Evolutionary conservation across 2,888 invertebrate genomes (phyloP), one percentile per base, ranked within the genome.

Genomic region (Ormia ochracea): DNA sequence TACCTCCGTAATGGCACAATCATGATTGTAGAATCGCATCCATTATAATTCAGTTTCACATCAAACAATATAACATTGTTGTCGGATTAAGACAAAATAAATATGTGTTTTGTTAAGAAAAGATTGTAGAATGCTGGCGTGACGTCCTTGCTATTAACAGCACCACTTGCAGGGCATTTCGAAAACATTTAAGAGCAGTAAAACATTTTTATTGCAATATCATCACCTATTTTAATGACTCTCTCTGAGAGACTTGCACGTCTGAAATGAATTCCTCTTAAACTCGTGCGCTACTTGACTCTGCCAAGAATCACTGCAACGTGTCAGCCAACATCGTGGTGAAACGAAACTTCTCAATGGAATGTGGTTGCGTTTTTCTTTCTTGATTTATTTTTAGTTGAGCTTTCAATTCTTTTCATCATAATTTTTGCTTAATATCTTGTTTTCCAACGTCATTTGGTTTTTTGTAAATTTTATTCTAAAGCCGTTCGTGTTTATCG

Each of bases 311-410:
- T 63, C 31, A 41, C 7, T 5, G n/a, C n/a, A 9, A 28, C 23
- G 48, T 19, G 4, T 4, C n/a, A 38, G 3, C 6, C 4, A 7
- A 28, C 7, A 36, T 19, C 56, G 45, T 19, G 3, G n/a, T 52
- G 28, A n/a, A 54, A 21, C 7, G 43, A 43, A 43, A 26, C 9
- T 36, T 50, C 9, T 28, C 36, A 68, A 61, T 65, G 69, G 58
- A 69, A 74, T 78, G 58, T 59, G 68, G 63, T 79, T 45, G 41
- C 56, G 19, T 50, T 21, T 38, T 31, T n/a, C n/a, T 21, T 38
- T 54, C 36, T 38, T 43, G 19, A 45, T 43, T 61, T 48, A 54
- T 36, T 52, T 45, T 28, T 28, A 28, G 17, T 52, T 38, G 43
- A 14, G 10, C 36, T 61, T 70, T 58, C 50, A 56, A 50, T 43